These are phyloP conservation scores for Uloborus diversus DNA, from an alignment of 1,140 invertebrate species.

Conservation along the genomic window DNA sequence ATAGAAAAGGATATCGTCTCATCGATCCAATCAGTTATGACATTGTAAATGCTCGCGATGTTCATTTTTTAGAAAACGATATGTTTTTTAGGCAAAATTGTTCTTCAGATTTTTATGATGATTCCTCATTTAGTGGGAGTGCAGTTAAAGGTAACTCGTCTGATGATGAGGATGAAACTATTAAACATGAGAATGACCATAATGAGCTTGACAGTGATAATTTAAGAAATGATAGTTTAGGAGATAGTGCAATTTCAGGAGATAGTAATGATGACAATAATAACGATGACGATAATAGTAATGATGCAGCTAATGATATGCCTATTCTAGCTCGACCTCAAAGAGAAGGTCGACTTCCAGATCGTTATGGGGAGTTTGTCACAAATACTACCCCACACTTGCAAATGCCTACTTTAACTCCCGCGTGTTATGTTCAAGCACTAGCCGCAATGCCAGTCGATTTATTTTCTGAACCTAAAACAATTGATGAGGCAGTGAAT, in stretches of 20 bases:
- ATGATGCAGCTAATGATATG: not conserved
- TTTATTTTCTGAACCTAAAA: constrained; percentile 51
- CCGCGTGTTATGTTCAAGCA: constrained; percentile 3
- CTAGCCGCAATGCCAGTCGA: not conserved
- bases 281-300: not conserved
- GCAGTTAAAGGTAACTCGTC: too few species aligned
- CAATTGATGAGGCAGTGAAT: constrained; percentile 62
- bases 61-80: constrained; percentile 22
- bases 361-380: not conserved
- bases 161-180: not conserved
- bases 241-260: not conserved
- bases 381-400: not conserved
- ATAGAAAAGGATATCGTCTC: constrained; percentile 63
- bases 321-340: not conserved
- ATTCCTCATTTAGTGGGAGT: constrained; percentile 19
- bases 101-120: not conserved
- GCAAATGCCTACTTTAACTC: constrained; percentile 30
- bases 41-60: constrained; percentile 15
- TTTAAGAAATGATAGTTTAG: too few species aligned
- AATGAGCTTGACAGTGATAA: not conserved
- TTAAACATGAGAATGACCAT: too few species aligned
- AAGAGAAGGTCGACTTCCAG: not conserved
- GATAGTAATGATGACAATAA: not conserved
- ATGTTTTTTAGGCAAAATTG: constrained; percentile 13
- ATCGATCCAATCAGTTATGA: constrained; percentile 36